These are phyloP conservation scores for Parapristionchus giblindavisi DNA, from an alignment of 2,888 invertebrate genomes.

Conservation along the genomic window DNA sequence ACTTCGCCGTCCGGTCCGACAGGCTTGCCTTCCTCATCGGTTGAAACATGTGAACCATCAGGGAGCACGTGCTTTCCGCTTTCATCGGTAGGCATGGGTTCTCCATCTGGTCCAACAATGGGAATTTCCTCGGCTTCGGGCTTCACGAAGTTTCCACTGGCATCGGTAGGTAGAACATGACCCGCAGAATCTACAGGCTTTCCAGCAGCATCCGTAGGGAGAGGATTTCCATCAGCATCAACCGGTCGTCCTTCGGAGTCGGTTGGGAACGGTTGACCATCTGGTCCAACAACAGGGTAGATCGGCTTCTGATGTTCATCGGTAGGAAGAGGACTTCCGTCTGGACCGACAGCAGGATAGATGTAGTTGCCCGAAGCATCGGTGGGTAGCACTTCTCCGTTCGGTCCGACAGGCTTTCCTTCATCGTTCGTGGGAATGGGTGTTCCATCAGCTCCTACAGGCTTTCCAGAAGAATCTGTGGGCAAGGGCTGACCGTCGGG, in stretches of 20 bases:
- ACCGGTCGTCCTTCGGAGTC: constrained; percentile 38
- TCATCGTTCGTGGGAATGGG: constrained; percentile 43
- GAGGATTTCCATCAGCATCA: constrained; percentile 41
- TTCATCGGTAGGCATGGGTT: constrained; percentile 45
- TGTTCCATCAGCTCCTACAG: constrained; percentile 46
- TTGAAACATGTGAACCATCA: constrained; percentile 48
- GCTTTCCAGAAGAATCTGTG: constrained; percentile 41
- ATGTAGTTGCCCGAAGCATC: constrained; percentile 43
- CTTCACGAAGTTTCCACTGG: constrained; percentile 48
- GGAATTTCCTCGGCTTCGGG: no score
- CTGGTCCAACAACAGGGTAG: constrained; percentile 42
- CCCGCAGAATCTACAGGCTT: constrained; percentile 48
- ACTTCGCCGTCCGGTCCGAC: constrained; percentile 39
- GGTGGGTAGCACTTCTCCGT: constrained; percentile 46
- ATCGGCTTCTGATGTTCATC: constrained; percentile 42
- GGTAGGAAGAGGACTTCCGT: constrained; percentile 44
- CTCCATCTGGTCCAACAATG: constrained; percentile 45
- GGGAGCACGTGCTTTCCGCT: constrained; percentile 39
- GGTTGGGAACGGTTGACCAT: constrained; percentile 44
- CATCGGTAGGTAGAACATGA: constrained; percentile 48
- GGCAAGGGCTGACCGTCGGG: constrained; percentile 36
- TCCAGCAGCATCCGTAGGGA: constrained; percentile 47
- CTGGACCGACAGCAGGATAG: constrained; percentile 39
- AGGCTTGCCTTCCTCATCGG: constrained; percentile 51
- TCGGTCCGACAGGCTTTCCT: constrained; percentile 42